Conservation (phyloP, 2,888 invertebrate species). For the Leptopilina syphax region DNA sequence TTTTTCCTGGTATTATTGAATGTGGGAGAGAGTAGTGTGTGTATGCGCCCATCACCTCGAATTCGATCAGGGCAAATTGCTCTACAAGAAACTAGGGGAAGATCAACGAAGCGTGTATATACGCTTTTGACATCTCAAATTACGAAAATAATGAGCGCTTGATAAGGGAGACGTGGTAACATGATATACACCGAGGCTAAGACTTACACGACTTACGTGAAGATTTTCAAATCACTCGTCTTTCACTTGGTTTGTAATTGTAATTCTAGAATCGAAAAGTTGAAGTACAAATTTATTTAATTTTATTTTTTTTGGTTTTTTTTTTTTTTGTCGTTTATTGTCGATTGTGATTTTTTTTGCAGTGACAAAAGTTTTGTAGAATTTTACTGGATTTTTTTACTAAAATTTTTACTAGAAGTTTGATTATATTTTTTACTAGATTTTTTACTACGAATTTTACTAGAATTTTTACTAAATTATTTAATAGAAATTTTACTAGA, state of each 20-base stretch:
- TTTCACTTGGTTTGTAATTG: constrained; percentile 19
- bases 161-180: constrained; percentile 37
- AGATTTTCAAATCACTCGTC: constrained; percentile 34
- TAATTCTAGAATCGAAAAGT: constrained; percentile 18
- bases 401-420: too few species aligned
- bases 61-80: constrained; percentile 27
- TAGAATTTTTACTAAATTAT: too few species aligned
- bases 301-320: too few species aligned
- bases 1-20: constrained; percentile 29
- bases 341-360: too few species aligned
- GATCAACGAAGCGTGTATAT: constrained; percentile 31
- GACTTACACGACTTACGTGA: constrained; percentile 28
- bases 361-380: too few species aligned
- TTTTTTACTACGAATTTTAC: too few species aligned
- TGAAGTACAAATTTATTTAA: background rate
- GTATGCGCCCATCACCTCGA: constrained; percentile 22
- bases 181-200: constrained; percentile 29
- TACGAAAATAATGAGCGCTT: constrained; percentile 38
- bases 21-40: background rate
- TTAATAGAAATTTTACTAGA: too few species aligned
- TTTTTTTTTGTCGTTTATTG: too few species aligned
- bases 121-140: constrained; percentile 39
- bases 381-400: too few species aligned
- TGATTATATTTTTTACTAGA: too few species aligned
- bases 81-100: constrained; percentile 2